These are phyloP conservation scores for Smithornis capensis DNA, from an alignment of 2,113 vertebrate genomes.

Conservation along the genomic window DNA sequence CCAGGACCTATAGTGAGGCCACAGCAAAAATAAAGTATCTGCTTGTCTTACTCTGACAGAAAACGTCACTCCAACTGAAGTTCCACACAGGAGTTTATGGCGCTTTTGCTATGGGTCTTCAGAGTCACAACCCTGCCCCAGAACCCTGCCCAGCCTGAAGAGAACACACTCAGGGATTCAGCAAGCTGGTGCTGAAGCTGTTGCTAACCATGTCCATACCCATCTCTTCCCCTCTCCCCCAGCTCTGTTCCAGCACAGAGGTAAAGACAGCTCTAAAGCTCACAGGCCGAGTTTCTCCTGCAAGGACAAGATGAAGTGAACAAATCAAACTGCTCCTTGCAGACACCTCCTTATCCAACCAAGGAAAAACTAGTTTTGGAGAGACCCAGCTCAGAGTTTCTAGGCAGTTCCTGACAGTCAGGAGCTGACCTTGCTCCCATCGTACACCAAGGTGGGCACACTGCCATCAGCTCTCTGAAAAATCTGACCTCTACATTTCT, in stretches of 20 bases:
- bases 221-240: background rate
- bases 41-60: background rate
- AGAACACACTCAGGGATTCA: background rate
- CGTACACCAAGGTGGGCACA: accelerated
- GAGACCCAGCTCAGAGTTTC: background rate
- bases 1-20: background rate
- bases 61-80: background rate
- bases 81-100: background rate
- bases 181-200: background rate
- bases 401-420: background rate
- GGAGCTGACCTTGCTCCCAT: background rate
- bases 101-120: background rate
- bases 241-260: background rate
- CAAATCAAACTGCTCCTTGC: background rate
- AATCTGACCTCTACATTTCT: background rate
- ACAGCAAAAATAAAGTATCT: background rate
- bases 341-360: background rate
- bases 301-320: background rate
- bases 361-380: background rate
- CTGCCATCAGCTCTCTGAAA: background rate
- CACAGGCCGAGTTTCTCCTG: background rate
- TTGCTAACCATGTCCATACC: background rate
- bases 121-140: background rate
- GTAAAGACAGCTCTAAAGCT: background rate
- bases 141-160: background rate